phyloP scores from a whole-genome alignment of 2,113 vertebrate species.

The Pelmatolapia mariae region DNA sequence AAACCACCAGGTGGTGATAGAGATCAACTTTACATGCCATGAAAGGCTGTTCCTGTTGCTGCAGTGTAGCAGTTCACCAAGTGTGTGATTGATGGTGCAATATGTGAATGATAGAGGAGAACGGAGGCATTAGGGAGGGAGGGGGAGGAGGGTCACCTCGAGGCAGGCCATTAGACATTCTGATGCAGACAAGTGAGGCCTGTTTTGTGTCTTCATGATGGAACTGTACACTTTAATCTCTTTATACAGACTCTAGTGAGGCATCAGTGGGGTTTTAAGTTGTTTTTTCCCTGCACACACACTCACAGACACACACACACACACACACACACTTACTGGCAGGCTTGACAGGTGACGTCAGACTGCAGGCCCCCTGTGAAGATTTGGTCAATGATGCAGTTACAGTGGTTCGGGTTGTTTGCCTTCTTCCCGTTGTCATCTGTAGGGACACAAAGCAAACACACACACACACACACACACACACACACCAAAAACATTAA shows the following conservation, averaged over 20 bases:
- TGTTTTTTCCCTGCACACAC: background rate
- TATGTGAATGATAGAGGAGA: background rate
- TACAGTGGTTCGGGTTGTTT: constrained; percentile 97
- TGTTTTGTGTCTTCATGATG: background rate
- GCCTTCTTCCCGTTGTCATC: constrained; percentile 96
- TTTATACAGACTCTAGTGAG: background rate
- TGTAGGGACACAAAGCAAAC: background rate
- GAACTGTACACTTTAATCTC: background rate
- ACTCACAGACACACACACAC: constrained; percentile 21
- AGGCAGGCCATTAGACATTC: background rate
- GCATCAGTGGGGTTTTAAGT: background rate
- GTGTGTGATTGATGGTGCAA: background rate
- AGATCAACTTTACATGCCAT: background rate
- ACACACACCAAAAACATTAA: background rate
- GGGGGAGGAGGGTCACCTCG: background rate
- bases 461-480: background rate
- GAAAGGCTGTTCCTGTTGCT: constrained; percentile 17
- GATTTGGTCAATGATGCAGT: constrained; percentile 98
- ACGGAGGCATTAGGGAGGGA: background rate
- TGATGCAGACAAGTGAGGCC: background rate
- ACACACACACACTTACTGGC: constrained; percentile 80
- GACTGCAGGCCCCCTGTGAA: constrained; percentile 96
- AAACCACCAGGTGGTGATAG: constrained; percentile 46
- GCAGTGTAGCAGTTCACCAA: constrained; percentile 4
- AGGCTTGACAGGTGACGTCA: constrained; percentile 96